These are phyloP conservation scores for Gymnogyps californianus DNA, from an alignment of 2,113 vertebrate genomes.

Conservation along the genomic window DNA sequence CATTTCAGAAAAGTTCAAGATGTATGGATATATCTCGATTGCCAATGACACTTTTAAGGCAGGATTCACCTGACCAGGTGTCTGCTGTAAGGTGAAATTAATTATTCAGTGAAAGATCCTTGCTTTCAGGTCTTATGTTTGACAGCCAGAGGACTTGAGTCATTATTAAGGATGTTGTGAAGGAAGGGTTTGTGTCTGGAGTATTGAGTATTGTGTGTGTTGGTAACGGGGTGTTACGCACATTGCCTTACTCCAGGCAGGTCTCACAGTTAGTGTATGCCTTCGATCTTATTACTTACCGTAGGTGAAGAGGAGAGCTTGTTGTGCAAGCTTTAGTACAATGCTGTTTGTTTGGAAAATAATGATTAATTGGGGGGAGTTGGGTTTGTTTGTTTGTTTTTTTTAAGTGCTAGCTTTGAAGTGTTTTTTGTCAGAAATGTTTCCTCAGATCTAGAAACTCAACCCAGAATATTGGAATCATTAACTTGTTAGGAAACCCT, in stretches of 20 bases:
- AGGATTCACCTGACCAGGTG: not conserved
- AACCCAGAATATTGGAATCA: not conserved
- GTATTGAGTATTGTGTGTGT: not conserved
- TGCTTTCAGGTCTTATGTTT: not conserved
- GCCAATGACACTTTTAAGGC: not conserved
- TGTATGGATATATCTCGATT: no score
- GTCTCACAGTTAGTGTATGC: no score
- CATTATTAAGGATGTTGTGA: not conserved
- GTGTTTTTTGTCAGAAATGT: not conserved
- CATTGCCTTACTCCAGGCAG: not conserved
- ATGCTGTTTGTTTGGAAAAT: not conserved
- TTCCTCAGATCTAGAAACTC: not conserved
- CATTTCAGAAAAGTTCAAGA: not conserved
- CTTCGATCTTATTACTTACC: not conserved
- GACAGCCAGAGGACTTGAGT: not conserved
- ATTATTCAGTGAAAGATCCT: not conserved
- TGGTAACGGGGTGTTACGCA: accelerated
- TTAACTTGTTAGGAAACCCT: not conserved
- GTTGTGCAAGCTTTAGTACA: not conserved
- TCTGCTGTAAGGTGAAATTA: not conserved
- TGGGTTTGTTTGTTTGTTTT: not conserved
- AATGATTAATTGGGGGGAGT: not conserved
- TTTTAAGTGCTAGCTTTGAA: not conserved
- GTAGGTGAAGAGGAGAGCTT: not conserved
- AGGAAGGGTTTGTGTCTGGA: not conserved